Conservation (phyloP, 2,113 vertebrate species). For the Sakesphorus luctuosus region DNA sequence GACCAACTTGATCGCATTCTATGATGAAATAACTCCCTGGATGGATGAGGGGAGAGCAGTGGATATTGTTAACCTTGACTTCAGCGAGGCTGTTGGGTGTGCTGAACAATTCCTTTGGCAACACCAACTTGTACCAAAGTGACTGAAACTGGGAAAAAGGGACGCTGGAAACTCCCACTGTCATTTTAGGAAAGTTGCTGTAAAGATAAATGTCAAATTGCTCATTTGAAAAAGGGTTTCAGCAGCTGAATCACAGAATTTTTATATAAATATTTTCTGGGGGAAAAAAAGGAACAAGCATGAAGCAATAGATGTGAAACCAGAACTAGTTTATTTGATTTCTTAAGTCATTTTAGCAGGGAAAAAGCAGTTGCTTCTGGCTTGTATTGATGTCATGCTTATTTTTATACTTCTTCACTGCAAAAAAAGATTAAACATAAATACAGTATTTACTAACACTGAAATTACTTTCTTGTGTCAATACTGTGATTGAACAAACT, state of each 20-base stretch:
- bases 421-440: not conserved
- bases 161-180: not conserved
- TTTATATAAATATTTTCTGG: not conserved
- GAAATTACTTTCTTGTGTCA: accelerated
- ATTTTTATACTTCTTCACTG: not conserved
- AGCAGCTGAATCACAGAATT: not conserved
- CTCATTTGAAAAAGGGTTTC: not conserved
- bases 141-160: not conserved
- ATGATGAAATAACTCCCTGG: too few relatives aligned
- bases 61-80: not conserved
- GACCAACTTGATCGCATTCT: not conserved
- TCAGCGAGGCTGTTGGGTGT: not conserved
- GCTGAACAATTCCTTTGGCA: not conserved
- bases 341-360: not conserved
- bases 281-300: not conserved
- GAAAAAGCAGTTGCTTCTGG: not conserved
- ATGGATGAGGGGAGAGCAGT: not conserved
- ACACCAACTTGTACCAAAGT: not conserved
- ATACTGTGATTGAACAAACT: not conserved
- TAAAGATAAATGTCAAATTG: not conserved
- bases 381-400: not conserved
- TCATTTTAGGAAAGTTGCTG: not conserved
- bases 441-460: not conserved
- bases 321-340: not conserved
- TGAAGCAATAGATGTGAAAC: not conserved